Conservation (phyloP, 2,113 vertebrate genomes). For the Phalacrocorax pelagicus region DNA sequence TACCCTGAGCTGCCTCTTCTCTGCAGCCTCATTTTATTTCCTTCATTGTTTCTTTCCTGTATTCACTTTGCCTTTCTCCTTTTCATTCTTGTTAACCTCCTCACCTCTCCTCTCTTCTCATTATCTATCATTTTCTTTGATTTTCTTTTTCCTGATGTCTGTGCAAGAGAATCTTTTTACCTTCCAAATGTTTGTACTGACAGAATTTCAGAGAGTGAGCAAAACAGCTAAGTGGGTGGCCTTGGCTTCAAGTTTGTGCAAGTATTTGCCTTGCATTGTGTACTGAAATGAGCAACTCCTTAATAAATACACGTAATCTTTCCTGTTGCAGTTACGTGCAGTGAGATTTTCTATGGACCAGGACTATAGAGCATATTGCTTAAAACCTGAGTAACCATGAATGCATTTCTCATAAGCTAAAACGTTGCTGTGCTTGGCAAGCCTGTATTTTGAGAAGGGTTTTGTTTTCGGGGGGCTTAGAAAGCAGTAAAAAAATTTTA, state of each 20-base stretch:
- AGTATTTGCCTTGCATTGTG: neutral
- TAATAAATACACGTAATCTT: neutral
- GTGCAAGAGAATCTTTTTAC: neutral
- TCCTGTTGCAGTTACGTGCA: neutral
- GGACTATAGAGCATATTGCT: neutral
- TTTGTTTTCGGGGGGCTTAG: neutral
- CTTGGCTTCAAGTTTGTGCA: neutral
- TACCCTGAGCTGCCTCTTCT: neutral
- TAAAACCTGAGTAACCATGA: neutral
- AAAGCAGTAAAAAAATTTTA: neutral
- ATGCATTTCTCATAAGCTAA: neutral
- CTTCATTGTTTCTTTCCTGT: neutral
- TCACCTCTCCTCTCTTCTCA: rapidly evolving
- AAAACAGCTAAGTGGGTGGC: neutral
- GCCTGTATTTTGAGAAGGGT: neutral
- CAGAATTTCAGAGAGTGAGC: neutral
- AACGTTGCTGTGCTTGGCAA: neutral
- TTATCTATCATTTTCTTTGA: neutral
- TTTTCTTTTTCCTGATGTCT: neutral
- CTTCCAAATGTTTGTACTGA: neutral
- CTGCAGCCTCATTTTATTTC: neutral
- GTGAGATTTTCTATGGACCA: neutral
- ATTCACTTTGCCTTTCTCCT: neutral
- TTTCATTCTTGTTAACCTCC: neutral
- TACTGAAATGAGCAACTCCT: neutral